Base-by-base conservation (phyloP, 2,113 vertebrate species). In the Corythornis vintsioides region DNA sequence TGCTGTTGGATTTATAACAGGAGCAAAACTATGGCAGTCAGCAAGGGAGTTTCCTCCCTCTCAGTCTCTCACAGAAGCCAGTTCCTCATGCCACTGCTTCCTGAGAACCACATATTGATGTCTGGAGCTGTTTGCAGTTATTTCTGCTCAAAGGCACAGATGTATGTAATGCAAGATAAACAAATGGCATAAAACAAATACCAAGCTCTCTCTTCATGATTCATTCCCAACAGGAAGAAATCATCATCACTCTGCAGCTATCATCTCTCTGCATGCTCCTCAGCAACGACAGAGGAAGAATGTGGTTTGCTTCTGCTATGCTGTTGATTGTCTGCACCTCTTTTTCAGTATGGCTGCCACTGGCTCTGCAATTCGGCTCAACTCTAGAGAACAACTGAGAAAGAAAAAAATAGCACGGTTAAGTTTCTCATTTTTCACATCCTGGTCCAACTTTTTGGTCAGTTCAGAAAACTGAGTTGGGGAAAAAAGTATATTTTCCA, bases 71-170 rank as follows among this genome's bases (percentile, higher is more conserved):
- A 43, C 75, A 47, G 38, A 15, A 85, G 10, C 13, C 60, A 81
- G 88, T 95, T 96, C 96, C 93, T 92, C 83, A 31, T 59, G 75
- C 18, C 5, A 5, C 57, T 14, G 21, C 61, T 94, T 93, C 35
- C 88, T 72, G 65, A 92, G 86, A 94, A 90, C 13, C 6, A 15
- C 11, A 0, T 28, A 11, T 6, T 40, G 56, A n/a, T 83, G 17
- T 22, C 79, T 21, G 53, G n/a, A 70, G 65, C 61, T 95, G 52
- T 95, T 93, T 86, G 65, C 83, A 92, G 88, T 55, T 45, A 78
- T 83, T 96, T 90, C 90, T 96, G 85, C 92, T 88, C 53, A 60
- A 15, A 67, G 65, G 48, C 83, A 11, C 79, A 74, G 86, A 90
- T 52, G 72, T 43, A 64, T 83, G 83, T 57, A 52, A n/a, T 5